phyloP scores from a whole-genome alignment of 2,888 invertebrate species.

The Rhagonycha fulva region DNA sequence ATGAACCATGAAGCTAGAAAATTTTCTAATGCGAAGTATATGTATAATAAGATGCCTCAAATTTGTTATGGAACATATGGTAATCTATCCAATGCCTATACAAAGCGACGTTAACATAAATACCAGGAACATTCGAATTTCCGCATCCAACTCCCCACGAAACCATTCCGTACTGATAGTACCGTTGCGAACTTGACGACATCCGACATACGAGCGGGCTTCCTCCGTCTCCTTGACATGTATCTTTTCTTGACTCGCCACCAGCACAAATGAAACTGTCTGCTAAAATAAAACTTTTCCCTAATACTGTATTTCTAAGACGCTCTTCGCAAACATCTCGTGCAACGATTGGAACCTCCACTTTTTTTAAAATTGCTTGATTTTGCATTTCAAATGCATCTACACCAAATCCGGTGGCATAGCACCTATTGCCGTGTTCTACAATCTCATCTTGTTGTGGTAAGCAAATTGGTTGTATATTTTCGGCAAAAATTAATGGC shows the following conservation, averaged over 20 bases:
- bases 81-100: slow-evolving; percentile 4
- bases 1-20: neutral
- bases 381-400: slow-evolving; percentile 64
- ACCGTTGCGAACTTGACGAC: slow-evolving; percentile 46
- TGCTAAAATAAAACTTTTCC: slow-evolving; percentile 67
- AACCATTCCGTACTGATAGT: neutral
- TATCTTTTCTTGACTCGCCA: slow-evolving; percentile 66
- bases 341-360: slow-evolving; percentile 72
- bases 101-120: neutral
- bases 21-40: neutral
- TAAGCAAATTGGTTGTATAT: slow-evolving; percentile 72
- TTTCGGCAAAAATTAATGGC: slow-evolving; percentile 63
- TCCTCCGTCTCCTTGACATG: slow-evolving; percentile 78
- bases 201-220: slow-evolving; percentile 79
- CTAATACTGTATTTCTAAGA: slow-evolving; percentile 69
- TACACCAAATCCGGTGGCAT: slow-evolving; percentile 78
- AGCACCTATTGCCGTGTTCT: slow-evolving; percentile 61
- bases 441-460: slow-evolving; percentile 58
- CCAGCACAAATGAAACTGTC: slow-evolving; percentile 57
- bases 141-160: neutral
- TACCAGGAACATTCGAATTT: slow-evolving; percentile 46
- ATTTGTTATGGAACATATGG: slow-evolving; percentile 55
- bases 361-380: slow-evolving; percentile 64
- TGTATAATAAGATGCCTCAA: slow-evolving; percentile 52
- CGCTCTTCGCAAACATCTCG: slow-evolving; percentile 50